Evolutionary conservation across 2,797 vertebrate species (phyloP).

Genomic region (Neoniphon sammara): DNA sequence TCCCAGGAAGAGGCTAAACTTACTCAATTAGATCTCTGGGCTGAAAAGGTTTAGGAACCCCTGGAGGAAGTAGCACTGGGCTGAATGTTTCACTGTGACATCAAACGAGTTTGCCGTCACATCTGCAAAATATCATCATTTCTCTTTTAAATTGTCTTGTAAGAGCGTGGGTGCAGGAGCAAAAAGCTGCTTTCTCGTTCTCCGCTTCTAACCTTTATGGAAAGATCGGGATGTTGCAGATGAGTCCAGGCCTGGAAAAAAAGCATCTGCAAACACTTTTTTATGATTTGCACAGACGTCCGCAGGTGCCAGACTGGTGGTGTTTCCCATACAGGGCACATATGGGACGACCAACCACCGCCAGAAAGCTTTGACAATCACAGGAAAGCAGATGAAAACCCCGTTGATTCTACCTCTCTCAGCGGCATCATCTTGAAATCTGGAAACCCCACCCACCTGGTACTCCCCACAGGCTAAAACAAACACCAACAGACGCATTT

Average conservation of each 20-base stretch:
- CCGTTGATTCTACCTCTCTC: background rate
- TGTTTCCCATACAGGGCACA: background rate
- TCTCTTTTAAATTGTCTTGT: background rate
- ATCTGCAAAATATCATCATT: background rate
- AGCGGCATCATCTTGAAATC: slow-evolving; percentile 5
- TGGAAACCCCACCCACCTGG: slow-evolving; percentile 8
- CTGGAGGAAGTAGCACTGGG: background rate
- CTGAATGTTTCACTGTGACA: background rate
- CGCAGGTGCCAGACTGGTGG: background rate
- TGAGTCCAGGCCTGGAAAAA: background rate
- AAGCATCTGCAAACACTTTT: background rate
- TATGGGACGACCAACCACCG: background rate
- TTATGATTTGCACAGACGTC: background rate
- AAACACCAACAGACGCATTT: slow-evolving; percentile 4
- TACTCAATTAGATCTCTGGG: background rate
- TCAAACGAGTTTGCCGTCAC: background rate
- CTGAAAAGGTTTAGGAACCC: too few relatives aligned
- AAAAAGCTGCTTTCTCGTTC: slow-evolving; percentile 17
- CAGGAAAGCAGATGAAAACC: background rate
- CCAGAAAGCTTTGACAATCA: background rate
- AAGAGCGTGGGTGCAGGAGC: background rate
- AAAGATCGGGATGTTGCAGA: slow-evolving; percentile 22
- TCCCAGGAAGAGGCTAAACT: background rate
- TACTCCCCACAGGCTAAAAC: background rate
- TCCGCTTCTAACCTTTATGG: slow-evolving; percentile 10